Evolutionary conservation across 2,113 vertebrate species (phyloP), one percentile per base, ranked within the genome.

Genomic region (Capreolus pygargus): DNA sequence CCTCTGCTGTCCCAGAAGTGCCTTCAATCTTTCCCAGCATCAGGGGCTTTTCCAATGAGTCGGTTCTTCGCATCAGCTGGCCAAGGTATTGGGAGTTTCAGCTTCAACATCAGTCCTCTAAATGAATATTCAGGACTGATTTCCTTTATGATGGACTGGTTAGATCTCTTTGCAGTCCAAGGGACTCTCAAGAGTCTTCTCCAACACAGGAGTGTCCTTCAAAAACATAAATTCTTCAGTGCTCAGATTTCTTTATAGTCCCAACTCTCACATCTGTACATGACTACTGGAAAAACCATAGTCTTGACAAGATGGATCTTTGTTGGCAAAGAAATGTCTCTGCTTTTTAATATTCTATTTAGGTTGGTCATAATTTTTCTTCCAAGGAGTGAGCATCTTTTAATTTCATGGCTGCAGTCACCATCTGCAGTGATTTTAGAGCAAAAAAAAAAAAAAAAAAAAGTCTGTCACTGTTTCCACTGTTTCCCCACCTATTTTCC

Each of bases 391-490:
- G 36, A 70, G 17, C 9, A 0, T 70, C 64, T 70, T 70, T 70
- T 70, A 36, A 70, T 36, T 70, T 70, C n/a, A 36, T 70, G 64
- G 64, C 0, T 0, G 64, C 64, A 70, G 9, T 70, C n/a, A 70
- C n/a, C n/a, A 70, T 70, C 19, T 36, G n/a, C n/a, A 36, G n/a
- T 36, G 16, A 70, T 36, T 36, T 70, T 70, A 19, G 9, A 67
- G 19, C 4, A 6, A 50, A 50, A 47, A 14, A 50, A 50, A 12
- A 8, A 8, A 2, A 0, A 2, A 70, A 70, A 36, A 21, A 70
- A 36, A 70, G n/a, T 21, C n/a, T 11, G 17, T 4, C 61, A 64
- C 33, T n/a, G 61, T n/a, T 64, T n/a, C 17, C n/a, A 36, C 9
- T 70, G 64, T 70, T 70, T 70, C n/a, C n/a, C 17, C 19, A 70